Conservation (phyloP, 2,888 invertebrate species). For the Cryptocephalus primarius region DNA sequence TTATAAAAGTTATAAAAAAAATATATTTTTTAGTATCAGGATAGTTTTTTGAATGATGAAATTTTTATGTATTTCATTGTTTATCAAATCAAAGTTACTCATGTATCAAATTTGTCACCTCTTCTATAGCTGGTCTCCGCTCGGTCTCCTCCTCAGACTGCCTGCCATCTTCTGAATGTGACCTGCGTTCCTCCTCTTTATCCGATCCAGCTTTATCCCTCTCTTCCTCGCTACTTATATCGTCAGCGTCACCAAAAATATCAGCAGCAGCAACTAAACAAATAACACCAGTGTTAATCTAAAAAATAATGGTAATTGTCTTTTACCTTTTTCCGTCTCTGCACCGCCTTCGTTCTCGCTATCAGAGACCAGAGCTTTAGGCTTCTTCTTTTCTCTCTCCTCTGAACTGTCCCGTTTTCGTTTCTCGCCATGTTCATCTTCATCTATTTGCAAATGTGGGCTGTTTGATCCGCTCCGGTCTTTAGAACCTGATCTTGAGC, state of each 20-base stretch:
- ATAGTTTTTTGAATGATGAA: too few relatives aligned
- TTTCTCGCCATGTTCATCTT: conserved; percentile 31
- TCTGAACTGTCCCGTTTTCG: conserved; percentile 30
- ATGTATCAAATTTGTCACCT: conserved; percentile 9
- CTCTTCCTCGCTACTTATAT: conserved; percentile 82
- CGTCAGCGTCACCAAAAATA: conserved; percentile 87
- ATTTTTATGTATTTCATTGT: too few relatives aligned
- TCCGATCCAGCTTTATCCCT: conserved; percentile 35
- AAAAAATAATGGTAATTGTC: not conserved
- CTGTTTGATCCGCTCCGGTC: conserved; percentile 31
- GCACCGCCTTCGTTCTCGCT: conserved; percentile 45
- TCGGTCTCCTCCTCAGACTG: conserved; percentile 18
- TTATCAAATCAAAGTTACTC: too few relatives aligned
- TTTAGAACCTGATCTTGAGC: conserved; percentile 13
- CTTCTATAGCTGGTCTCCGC: conserved; percentile 16
- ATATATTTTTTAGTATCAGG: too few relatives aligned
- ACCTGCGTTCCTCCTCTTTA: conserved; percentile 24
- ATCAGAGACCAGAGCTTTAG: conserved; percentile 53
- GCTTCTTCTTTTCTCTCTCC: conserved; percentile 35
- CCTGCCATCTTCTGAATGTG: conserved; percentile 25
- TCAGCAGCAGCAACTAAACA: conserved; percentile 63
- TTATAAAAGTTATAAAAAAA: not conserved
- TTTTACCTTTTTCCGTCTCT: conserved; percentile 16
- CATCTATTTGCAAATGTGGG: conserved; percentile 43
- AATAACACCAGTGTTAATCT: not conserved